Base-by-base conservation (phyloP, 2,113 vertebrate genomes). In the Fulmarus glacialis region DNA sequence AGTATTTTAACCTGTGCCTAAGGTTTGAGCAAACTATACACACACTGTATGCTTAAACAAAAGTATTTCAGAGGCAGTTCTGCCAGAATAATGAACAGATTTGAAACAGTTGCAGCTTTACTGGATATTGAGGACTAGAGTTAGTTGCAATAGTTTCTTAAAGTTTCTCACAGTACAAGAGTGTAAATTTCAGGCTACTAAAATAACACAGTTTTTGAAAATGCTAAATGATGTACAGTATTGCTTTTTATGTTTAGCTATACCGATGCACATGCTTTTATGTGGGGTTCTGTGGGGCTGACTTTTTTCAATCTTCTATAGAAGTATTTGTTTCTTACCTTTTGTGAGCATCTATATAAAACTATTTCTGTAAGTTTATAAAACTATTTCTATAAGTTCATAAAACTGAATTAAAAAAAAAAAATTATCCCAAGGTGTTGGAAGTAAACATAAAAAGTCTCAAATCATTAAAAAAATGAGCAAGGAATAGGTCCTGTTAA, bases 1-100 rank as follows among this genome's bases (percentile, higher is more conserved):
- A 81, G 19, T 78, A 77, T 82, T 96, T 93, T 83, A 58, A 94
- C 48, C 22, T 36, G 83, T 94, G 56, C 40, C 21, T 74, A 82
- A 93, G 30, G 88, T 91, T 82, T 79, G 18, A 95, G 38, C 4
- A 87, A 94, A 52, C 59, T 38, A 14, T 52, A 52, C 17, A 18
- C 2, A 81, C 3, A 53, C 59, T 38, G 15, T 24, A 80, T 50
- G 17, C 23, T 70, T 92, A 56, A 79, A 73, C 14, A 62, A 87
- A 58, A 67, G 34, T 29, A 59, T 60, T 93, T 23, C 47, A 83
- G 60, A 95, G 26, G 6, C 67, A 60, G 13, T 52, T 71, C 72
- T 77, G 50, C 38, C 32, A 75, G 56, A 93, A 86, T 22, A 92
- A 92, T 18, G 11, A 75, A 15, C 26, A 30, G 15, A 10, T 93